These are phyloP conservation scores for Elephas maximus DNA, from an alignment of 2,113 vertebrate species.

Conservation along the genomic window DNA sequence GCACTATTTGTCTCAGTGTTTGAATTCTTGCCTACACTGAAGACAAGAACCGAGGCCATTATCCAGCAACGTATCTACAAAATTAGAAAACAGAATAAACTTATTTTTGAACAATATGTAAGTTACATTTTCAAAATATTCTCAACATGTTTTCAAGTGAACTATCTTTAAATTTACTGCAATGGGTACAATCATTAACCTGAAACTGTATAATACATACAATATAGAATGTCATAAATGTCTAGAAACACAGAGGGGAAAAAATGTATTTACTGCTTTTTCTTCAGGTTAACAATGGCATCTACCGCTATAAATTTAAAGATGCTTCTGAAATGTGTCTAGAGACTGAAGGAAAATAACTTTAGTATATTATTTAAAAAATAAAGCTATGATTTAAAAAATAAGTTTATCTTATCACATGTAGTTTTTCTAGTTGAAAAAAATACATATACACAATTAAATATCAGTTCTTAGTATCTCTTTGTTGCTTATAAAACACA, in stretches of 20 bases:
- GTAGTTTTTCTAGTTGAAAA: constrained; percentile 46
- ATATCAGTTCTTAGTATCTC: not conserved
- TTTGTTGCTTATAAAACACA: constrained; percentile 5
- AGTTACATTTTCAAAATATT: constrained; percentile 23
- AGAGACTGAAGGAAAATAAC: not conserved
- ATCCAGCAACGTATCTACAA: not conserved
- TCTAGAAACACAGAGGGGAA: not conserved
- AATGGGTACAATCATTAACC: not conserved
- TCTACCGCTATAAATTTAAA: not conserved
- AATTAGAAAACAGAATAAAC: not conserved
- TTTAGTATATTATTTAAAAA: constrained; percentile 20
- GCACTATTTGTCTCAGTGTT: too few relatives aligned
- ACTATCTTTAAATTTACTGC: not conserved
- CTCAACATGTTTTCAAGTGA: not conserved
- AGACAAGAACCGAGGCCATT: too few relatives aligned
- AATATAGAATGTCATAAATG: not conserved
- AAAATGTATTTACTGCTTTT: not conserved
- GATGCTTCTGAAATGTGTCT: not conserved
- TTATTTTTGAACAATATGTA: not conserved
- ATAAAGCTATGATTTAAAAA: constrained; percentile 17
- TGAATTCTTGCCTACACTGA: too few relatives aligned
- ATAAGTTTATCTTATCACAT: constrained; percentile 7
- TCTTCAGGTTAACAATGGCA: not conserved
- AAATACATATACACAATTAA: not conserved
- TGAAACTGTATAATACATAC: constrained; percentile 6